Evolutionary conservation across 2,888 invertebrate species (phyloP).

Genomic region (Tachina grossa): DNA sequence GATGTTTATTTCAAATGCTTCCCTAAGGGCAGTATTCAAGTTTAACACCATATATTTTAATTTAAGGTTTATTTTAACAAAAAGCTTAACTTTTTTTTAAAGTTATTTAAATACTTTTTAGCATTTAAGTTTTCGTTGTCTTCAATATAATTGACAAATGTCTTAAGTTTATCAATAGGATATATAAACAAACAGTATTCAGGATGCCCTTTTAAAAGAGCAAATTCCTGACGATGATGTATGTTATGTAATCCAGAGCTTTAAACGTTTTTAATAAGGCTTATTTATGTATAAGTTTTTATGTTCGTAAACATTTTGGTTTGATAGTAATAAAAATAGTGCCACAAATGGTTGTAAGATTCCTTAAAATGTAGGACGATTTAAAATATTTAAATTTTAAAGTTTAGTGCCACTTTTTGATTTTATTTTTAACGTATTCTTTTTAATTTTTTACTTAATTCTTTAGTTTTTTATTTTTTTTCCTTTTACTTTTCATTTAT

Average conservation of each 20-base stretch:
- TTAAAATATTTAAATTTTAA: constrained; percentile 5
- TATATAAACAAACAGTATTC: constrained; percentile 22
- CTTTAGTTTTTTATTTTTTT: constrained; percentile 30
- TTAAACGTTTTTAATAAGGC: constrained; percentile 27
- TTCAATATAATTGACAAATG: constrained; percentile 19
- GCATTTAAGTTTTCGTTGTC: constrained; percentile 16
- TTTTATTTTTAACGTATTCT: neutral
- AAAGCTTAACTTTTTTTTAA: constrained; percentile 39
- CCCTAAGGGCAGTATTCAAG: neutral
- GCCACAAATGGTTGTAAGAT: constrained; percentile 37
- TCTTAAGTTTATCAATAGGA: constrained; percentile 4
- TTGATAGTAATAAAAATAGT: constrained; percentile 43
- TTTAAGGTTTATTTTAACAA: constrained; percentile 29
- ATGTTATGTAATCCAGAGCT: constrained; percentile 23
- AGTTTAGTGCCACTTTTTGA: constrained; percentile 27
- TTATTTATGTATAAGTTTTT: constrained; percentile 16
- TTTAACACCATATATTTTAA: constrained; percentile 15
- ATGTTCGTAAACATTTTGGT: constrained; percentile 4
- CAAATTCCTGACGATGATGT: constrained; percentile 5
- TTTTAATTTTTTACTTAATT: constrained; percentile 14
- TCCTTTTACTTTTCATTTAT: constrained; percentile 18
- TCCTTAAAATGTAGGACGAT: constrained; percentile 10
- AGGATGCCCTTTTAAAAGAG: constrained; percentile 5
- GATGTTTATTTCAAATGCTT: constrained; percentile 31
- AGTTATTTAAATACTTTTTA: neutral